A percentile compares a stretch with the other conserved stretches of the same genome.
phyloP scores from a whole-genome alignment of 2,888 invertebrate genomes.

The Stenodera caucasica region DNA sequence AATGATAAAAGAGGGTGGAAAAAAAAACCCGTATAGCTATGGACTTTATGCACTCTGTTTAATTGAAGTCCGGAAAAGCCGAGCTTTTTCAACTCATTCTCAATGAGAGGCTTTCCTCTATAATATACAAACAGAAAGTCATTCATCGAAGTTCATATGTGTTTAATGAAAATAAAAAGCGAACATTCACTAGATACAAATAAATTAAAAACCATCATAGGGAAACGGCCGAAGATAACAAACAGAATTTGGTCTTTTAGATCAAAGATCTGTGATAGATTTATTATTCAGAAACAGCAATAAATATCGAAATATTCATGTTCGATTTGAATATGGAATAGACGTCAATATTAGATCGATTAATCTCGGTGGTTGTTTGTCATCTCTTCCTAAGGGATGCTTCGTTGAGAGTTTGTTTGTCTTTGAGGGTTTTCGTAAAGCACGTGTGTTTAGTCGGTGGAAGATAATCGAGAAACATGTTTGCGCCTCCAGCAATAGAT shows the following conservation, averaged over 20 bases:
- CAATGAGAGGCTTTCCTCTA: neutral
- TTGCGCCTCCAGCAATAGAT: conserved; percentile 23
- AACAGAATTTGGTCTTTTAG: no score
- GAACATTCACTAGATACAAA: neutral
- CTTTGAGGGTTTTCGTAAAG: conserved; percentile 23
- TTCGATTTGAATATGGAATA: conserved; percentile 10
- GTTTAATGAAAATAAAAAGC: neutral
- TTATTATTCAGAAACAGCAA: neutral
- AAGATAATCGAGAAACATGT: conserved; percentile 29
- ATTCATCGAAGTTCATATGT: neutral
- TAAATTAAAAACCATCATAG: neutral
- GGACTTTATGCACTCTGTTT: conserved; percentile 39
- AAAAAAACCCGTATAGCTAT: conserved; percentile 29
- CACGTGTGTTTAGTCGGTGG: conserved; percentile 24
- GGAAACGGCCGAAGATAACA: no score
- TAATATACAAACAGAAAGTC: neutral
- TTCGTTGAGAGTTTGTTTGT: conserved; percentile 25
- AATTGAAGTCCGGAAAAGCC: conserved; percentile 32
- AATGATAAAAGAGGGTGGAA: no score
- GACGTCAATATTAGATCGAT: conserved; percentile 11
- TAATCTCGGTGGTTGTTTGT: conserved; percentile 19
- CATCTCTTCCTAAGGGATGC: conserved; percentile 16
- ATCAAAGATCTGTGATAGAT: no score
- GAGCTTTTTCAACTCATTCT: conserved; percentile 14
- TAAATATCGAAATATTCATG: no score